Conservation (phyloP, 1,140 invertebrate genomes). For the Plutomurus gul region DNA sequence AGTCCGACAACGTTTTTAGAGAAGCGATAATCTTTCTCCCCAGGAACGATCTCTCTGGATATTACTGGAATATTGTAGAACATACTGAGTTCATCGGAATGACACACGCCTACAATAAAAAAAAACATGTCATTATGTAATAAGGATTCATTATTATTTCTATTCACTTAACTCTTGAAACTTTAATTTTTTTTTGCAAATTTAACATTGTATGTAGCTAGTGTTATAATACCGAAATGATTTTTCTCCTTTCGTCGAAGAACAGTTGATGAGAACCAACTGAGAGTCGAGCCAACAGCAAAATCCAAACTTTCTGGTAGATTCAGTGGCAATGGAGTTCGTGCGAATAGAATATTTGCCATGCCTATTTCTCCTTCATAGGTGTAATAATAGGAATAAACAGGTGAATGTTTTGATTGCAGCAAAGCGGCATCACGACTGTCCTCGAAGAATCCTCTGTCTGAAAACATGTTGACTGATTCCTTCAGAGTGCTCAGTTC, state of each 20-base stretch:
- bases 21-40: constrained; percentile 45
- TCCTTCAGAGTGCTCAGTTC: background rate
- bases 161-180: background rate
- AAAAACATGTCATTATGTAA: background rate
- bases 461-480: constrained; percentile 42
- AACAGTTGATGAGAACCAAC: constrained; percentile 44
- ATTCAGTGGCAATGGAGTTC: background rate
- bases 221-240: constrained; percentile 34
- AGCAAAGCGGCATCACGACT: constrained; percentile 36
- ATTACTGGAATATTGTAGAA: constrained; percentile 50
- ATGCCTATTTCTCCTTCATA: constrained; percentile 40
- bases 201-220: no score
- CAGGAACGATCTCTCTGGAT: constrained; percentile 41
- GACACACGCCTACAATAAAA: constrained; percentile 31
- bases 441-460: constrained; percentile 44
- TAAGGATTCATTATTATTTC: background rate
- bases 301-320: constrained; percentile 29
- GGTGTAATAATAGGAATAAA: constrained; percentile 43
- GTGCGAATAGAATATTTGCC: constrained; percentile 36
- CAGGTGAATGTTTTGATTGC: constrained; percentile 19
- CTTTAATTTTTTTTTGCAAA: no score
- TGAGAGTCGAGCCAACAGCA: constrained; percentile 9
- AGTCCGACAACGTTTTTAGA: constrained; percentile 41
- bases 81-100: constrained; percentile 47
- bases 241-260: constrained; percentile 31